phyloP scores from a whole-genome alignment of 2,888 invertebrate species.

The Lucinisca nassula region DNA sequence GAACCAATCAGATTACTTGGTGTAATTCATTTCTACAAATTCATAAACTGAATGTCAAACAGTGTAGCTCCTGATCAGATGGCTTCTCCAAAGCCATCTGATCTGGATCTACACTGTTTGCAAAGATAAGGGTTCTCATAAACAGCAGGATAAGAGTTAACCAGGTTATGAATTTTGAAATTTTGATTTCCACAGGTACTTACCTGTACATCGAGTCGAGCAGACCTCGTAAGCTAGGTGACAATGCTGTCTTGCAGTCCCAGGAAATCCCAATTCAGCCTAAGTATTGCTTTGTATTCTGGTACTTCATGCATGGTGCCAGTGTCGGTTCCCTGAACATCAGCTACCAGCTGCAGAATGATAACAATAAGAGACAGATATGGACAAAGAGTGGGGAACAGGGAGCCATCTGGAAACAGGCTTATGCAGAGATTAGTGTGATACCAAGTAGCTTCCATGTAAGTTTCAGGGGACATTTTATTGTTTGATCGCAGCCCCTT shows the following conservation, averaged over 20 bases:
- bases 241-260: constrained; percentile 75
- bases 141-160: too few relatives aligned
- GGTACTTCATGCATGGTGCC: constrained; percentile 84
- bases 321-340: constrained; percentile 81
- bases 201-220: constrained; percentile 82
- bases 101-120: too few relatives aligned
- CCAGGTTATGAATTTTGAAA: too few relatives aligned
- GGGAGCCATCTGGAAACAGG: constrained; percentile 79
- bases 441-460: constrained; percentile 75
- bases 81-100: too few relatives aligned
- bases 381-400: constrained; percentile 77
- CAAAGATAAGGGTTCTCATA: too few relatives aligned
- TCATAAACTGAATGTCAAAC: too few relatives aligned
- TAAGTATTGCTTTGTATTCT: constrained; percentile 82
- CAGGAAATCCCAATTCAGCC: constrained; percentile 70
- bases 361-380: neutral
- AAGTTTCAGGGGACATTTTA: too few relatives aligned
- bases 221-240: constrained; percentile 74
- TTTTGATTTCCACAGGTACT: constrained; percentile 77
- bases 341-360: constrained; percentile 60
- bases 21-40: too few relatives aligned
- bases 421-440: constrained; percentile 68
- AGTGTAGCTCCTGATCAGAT: too few relatives aligned
- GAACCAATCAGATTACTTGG: too few relatives aligned
- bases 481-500: too few relatives aligned